phyloP scores from a whole-genome alignment of 2,797 vertebrate genomes.

The Myiotriccus ornatus region DNA sequence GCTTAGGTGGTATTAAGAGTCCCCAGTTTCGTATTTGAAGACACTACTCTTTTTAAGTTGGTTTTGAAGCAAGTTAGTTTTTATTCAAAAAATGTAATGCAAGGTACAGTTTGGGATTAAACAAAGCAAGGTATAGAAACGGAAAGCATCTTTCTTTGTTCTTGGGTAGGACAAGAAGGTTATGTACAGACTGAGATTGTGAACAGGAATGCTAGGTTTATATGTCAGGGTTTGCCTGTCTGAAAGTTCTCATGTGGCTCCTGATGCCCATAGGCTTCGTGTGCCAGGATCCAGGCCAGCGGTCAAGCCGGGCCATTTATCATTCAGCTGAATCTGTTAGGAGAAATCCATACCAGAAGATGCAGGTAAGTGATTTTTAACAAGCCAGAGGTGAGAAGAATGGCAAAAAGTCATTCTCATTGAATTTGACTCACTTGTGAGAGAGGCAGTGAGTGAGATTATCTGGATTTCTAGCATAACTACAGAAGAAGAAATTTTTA shows the following conservation, averaged over 20 bases:
- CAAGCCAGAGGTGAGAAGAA: neutral
- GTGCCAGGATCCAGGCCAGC: conserved; percentile 87
- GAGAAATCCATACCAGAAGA: conserved; percentile 77
- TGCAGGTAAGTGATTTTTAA: conserved; percentile 79
- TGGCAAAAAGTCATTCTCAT: neutral
- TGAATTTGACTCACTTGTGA: neutral
- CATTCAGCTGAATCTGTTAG: conserved; percentile 74
- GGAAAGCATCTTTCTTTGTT: neutral
- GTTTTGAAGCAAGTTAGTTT: neutral
- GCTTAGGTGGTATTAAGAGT: neutral
- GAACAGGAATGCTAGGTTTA: neutral
- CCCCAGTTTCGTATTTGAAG: neutral
- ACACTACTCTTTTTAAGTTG: neutral
- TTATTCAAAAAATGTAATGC: neutral
- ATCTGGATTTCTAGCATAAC: neutral
- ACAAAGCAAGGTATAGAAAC: neutral
- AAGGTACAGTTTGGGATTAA: neutral
- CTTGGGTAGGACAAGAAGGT: neutral
- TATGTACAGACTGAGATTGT: neutral
- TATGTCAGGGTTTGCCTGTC: neutral
- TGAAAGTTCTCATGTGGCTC: neutral
- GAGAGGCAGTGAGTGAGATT: neutral
- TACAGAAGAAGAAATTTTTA: neutral
- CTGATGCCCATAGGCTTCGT: conserved; percentile 82
- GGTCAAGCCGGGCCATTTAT: conserved; percentile 71